Base-by-base conservation (phyloP, 2,888 invertebrate species). In the Lissonota sp. region DNA sequence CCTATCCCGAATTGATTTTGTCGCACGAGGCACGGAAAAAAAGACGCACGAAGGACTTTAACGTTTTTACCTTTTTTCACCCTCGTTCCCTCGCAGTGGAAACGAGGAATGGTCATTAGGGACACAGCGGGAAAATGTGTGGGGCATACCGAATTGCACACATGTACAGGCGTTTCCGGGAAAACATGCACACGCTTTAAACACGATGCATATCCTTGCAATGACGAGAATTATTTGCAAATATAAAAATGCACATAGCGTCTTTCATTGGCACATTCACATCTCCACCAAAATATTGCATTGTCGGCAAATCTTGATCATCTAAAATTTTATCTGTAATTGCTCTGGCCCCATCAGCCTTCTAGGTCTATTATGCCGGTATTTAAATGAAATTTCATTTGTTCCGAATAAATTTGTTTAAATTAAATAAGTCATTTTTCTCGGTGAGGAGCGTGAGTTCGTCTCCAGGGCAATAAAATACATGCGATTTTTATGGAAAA, bases 1-100 rank as follows among this genome's bases (percentile, higher is more conserved):
- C 10, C 69, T 57, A 16, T 60, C 12, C 40, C 70, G 71, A 80
- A 80, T 75, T 80, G 80, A 80, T 80, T 80, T 66, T 80, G 70
- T 80, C 80, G 66, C 71, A 14, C 37, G 46, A 8, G 40, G 62
- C 69, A 70, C 57, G 78, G 62, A 66, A 44, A 42, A n/a, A 72
- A 46, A 42, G 26, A 42, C 46, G 6, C 7, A 55, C 57, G 44
- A 58, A 60, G 46, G 44, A 42, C 10, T 69, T 44, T 5, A n/a
- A 16, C 44, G 10, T 10, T 10, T 44, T 1, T 44, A 6, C 53
- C 14, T 16, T 53, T 57, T 57, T 26, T 57, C 57, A 5, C 37
- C 16, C 57, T 16, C 57, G 26, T 57, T n/a, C 40, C 62, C 62
- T 69, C 55, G 10, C 4, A 63, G 46, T 12, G 14, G 40, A 55